Evolutionary conservation across 2,888 invertebrate genomes (phyloP).

Genomic region (Scaptomyza flava): DNA sequence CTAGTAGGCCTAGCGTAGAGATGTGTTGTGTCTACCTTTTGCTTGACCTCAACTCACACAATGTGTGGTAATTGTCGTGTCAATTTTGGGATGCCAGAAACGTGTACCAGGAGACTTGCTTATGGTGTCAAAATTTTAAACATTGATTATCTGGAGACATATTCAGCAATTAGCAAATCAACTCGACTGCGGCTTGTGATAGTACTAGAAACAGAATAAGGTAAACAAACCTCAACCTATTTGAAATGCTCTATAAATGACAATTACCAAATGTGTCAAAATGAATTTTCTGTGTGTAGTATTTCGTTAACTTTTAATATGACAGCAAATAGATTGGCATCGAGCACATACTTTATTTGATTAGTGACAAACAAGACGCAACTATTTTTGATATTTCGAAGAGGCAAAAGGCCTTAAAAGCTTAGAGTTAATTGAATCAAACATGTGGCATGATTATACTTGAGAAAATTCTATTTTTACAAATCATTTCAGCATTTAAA

Average conservation of each 20-base stretch:
- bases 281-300: slow-evolving; percentile 38
- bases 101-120: background rate
- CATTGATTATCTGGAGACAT: slow-evolving; percentile 84
- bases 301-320: slow-evolving; percentile 67
- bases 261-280: slow-evolving; percentile 80
- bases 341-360: slow-evolving; percentile 47
- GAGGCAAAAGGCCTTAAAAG: too few relatives aligned
- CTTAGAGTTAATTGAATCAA: too few relatives aligned
- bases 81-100: slow-evolving; percentile 56
- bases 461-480: too few relatives aligned
- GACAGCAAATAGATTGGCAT: slow-evolving; percentile 67
- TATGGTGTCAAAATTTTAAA: slow-evolving; percentile 74
- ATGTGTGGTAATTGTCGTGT: slow-evolving; percentile 70
- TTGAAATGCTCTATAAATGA: slow-evolving; percentile 54
- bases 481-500: too few relatives aligned
- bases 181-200: slow-evolving; percentile 67
- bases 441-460: too few relatives aligned
- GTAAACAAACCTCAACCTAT: slow-evolving; percentile 7
- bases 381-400: slow-evolving; percentile 14
- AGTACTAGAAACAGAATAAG: too few relatives aligned
- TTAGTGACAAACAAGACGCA: slow-evolving; percentile 31
- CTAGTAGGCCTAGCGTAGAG: background rate
- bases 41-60: slow-evolving; percentile 24
- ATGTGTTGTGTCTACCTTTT: background rate
- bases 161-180: slow-evolving; percentile 84